A percentile compares a stretch with the other conserved stretches of the same genome.
phyloP scores from a whole-genome alignment of 1,140 invertebrate species.

The Zaprionus davidi region DNA sequence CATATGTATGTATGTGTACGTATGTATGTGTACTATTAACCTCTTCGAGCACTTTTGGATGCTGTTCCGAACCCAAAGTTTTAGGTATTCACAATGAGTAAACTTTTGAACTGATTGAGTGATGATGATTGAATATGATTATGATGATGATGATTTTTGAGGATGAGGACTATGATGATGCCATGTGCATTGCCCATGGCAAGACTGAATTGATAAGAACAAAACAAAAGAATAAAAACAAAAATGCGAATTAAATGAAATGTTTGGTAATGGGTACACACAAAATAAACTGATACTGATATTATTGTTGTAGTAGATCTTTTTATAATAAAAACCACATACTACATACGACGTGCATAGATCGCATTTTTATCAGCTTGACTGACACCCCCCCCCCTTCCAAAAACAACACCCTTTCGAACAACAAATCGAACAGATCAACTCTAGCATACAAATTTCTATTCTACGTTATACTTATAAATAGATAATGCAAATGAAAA shows the following conservation, averaged over 20 bases:
- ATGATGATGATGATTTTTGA: constrained; percentile 36
- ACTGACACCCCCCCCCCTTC: constrained; percentile 29
- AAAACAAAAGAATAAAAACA: constrained; percentile 47
- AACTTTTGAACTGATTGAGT: constrained; percentile 39
- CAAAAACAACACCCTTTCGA: constrained; percentile 21
- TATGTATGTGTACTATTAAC: background rate
- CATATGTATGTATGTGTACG: constrained; percentile 10
- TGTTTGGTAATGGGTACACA: constrained; percentile 72
- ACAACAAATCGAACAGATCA: constrained; percentile 48
- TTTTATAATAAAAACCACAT: constrained; percentile 57
- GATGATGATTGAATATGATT: constrained; percentile 15
- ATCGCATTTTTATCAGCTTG: constrained; percentile 64
- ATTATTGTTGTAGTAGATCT: constrained; percentile 79
- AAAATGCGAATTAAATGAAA: constrained; percentile 43
- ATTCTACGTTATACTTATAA: constrained; percentile 72
- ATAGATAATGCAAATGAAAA: constrained; percentile 57
- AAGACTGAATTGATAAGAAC: constrained; percentile 73
- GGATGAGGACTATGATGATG: constrained; percentile 64
- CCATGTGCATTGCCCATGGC: constrained; percentile 56
- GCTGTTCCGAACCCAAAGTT: constrained; percentile 31
- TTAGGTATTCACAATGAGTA: constrained; percentile 36
- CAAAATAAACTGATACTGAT: constrained; percentile 51
- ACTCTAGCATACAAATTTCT: constrained; percentile 74
- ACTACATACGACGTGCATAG: constrained; percentile 24
- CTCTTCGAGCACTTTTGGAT: constrained; percentile 34